Base-by-base conservation (phyloP, 2,888 invertebrate species). In the Crematogaster levior region DNA sequence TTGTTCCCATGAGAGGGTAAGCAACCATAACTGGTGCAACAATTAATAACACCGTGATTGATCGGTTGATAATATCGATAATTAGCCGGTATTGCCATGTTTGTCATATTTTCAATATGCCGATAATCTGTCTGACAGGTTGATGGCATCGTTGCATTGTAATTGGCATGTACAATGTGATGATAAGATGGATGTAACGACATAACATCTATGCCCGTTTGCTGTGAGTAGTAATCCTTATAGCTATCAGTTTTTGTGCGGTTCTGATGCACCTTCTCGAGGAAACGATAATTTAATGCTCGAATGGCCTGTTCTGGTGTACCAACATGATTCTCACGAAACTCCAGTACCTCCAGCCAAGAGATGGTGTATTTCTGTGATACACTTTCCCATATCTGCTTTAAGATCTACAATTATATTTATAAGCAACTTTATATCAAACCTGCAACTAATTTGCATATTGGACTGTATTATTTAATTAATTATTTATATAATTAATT, bases 331-430 rank as follows among this genome's bases (percentile, higher is more conserved):
- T 95, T 95, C 88, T 95, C 95, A 0, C 97, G 95, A 92, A 96
- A 96, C 60, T 96, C 95, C 58, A 96, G 95, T 46, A 98, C 96
- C 85, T 97, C 97, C 53, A 96, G 94, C 97, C 97, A 98, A 2
- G 95, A 94, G 40, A 95, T 94, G 51, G 95, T 95, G 84, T 94
- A 95, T 21, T 95, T 93, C 80, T 95, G 94, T 73, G 96, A 96
- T 27, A 97, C 95, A 53, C 96, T 95, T 92, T 97, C 97, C 96
- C 97, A 97, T 89, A 98, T 97, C 84, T 96, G 96, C 83, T 97
- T 97, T 95, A 98, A 96, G 92, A 98, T 97, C 97, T 97, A 91
- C 30, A 74, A 80, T 83, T n/a, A n/a, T n/a, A n/a, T n/a, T 58
- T n/a, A 27, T 66, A 27, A 15, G 9, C 3, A 27, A 30, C 24